Conservation (phyloP, 2,888 invertebrate genomes). For the Belgica antarctica region DNA sequence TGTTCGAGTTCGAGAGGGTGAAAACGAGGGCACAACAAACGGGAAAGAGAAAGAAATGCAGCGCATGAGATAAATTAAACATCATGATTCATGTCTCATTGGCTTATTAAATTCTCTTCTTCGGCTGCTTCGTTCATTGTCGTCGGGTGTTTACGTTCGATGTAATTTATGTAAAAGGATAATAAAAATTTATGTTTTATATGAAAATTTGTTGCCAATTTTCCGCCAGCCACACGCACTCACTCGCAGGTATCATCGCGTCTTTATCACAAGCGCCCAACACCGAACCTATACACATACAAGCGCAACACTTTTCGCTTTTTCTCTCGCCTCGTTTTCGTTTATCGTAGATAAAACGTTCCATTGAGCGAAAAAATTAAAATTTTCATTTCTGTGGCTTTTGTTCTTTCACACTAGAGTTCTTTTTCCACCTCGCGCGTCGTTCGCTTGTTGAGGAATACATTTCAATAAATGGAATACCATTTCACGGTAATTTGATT, state of each 20-base stretch:
- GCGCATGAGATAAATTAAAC: constrained; percentile 13
- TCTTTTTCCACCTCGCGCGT: neutral
- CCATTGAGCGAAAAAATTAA: neutral
- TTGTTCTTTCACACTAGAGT: neutral
- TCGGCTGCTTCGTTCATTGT: neutral
- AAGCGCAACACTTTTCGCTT: neutral
- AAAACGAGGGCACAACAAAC: no score
- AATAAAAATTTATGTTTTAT: constrained; percentile 9
- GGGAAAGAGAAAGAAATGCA: neutral
- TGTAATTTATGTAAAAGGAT: constrained; percentile 28
- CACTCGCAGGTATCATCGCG: neutral
- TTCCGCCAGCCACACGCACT: neutral
- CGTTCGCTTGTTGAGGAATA: no score
- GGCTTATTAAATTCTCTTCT: constrained; percentile 19
- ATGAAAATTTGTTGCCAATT: neutral
- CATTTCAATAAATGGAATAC: constrained; percentile 9
- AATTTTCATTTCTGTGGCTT: neutral
- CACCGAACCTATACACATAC: no score
- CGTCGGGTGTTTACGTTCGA: neutral
- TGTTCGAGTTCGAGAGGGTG: neutral
- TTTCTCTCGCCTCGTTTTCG: no score
- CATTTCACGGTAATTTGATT: constrained; percentile 24
- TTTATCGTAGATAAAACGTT: constrained; percentile 11
- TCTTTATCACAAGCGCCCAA: neutral
- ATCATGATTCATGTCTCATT: constrained; percentile 5